Evolutionary conservation across 2,888 invertebrate species (phyloP).

Genomic region (Zele albiditarsus): DNA sequence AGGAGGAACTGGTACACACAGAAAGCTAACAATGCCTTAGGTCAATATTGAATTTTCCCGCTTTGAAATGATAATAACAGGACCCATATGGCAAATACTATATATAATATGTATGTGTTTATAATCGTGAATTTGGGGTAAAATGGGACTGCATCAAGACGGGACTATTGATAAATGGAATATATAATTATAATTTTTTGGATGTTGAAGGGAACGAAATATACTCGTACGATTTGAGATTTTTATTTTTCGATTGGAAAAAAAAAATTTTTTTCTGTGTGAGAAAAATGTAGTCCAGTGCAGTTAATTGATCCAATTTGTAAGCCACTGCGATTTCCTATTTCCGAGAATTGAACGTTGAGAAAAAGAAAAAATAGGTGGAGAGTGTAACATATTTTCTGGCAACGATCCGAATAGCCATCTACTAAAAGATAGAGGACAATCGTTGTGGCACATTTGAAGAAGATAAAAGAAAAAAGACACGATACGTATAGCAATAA

Average conservation of each 20-base stretch:
- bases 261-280: no score
- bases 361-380: conserved; percentile 5
- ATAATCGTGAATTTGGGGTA: conserved; percentile 10
- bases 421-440: conserved; percentile 16
- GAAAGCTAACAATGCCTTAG: conserved; percentile 46
- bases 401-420: conserved; percentile 32
- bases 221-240: no score
- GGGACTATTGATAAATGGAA: not conserved
- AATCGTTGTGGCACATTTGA: conserved; percentile 9
- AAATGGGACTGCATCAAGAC: not conserved
- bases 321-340: no score
- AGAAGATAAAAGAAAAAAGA: not conserved
- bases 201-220: no score
- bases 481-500: conserved; percentile 23
- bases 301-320: conserved; percentile 14
- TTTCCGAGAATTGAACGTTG: not conserved
- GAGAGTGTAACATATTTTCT: conserved; percentile 26
- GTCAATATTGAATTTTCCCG: conserved; percentile 51
- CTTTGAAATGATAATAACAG: conserved; percentile 37
- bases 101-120: conserved; percentile 23
- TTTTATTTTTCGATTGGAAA: no score
- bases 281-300: not conserved
- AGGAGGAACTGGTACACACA: conserved; percentile 39
- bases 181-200: not conserved
- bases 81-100: conserved; percentile 31